Evolutionary conservation across 2,113 vertebrate genomes (phyloP), one percentile per base, ranked within the genome.

Genomic region (Telmatochromis sp.): DNA sequence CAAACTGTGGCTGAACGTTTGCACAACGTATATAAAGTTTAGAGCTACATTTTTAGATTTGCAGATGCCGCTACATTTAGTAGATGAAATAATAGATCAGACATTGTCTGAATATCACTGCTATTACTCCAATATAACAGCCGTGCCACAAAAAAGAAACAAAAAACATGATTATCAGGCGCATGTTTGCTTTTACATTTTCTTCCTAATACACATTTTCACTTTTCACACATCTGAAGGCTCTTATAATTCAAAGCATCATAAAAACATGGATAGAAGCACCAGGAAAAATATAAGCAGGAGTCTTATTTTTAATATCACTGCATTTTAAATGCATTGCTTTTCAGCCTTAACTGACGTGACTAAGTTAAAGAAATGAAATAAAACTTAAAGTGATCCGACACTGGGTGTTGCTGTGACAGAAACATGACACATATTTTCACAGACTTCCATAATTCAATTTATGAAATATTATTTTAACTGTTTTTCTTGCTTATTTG

Each of bases 161-260:
- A 28, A 19, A 28, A 73, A 19, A 75, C 0, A 75, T 5, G 40
- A 5, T 47, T 75, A 47, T 75, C 70, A 19, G 0, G 42, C 0
- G 1, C 23, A 47, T 75, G 40, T 17, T 73, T 73, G 14, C 40
- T 4, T 23, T 65, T 35, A n/a, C 31, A 65, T 35, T 65, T 65
- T 65, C 17, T 65, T 35, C 60, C 35, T 65, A 7, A 7, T n/a
- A 35, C 17, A 0, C 31, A 65, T 65, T 0, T 65, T 65, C 60
- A 65, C 17, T 35, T 65, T 65, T 65, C 9, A 35, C 58, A 65
- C 10, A 65, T 12, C 60, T 65, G 60, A 65, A 65, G 17, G 31
- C 58, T 65, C 31, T 35, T 65, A 65, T 65, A 35, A 65, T 65
- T 65, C 17, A 35, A 65, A 65, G 31, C 60, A n/a, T 65, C 17